phyloP scores from a whole-genome alignment of 2,888 invertebrate species.

The Drosophila koepferae region DNA sequence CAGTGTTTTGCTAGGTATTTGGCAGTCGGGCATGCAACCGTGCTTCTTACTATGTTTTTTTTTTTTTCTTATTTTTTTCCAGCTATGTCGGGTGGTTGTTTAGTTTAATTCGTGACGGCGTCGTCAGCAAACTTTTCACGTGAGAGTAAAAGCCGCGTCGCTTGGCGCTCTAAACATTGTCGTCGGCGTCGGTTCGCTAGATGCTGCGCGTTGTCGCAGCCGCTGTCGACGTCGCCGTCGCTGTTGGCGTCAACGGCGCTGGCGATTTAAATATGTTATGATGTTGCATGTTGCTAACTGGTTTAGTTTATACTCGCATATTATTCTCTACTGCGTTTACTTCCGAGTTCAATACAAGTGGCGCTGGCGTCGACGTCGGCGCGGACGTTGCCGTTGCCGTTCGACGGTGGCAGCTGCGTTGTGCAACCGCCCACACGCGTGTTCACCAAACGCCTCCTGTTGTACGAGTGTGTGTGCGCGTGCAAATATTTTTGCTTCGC shows the following conservation, averaged over 20 bases:
- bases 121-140: slow-evolving; percentile 68
- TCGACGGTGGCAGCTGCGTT: slow-evolving; percentile 48
- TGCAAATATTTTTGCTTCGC: slow-evolving; percentile 72
- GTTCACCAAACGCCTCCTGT: slow-evolving; percentile 14
- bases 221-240: background rate
- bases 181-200: slow-evolving; percentile 27
- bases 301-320: slow-evolving; percentile 66
- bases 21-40: slow-evolving; percentile 12
- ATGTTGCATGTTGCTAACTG: slow-evolving; percentile 74
- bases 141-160: slow-evolving; percentile 72
- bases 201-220: slow-evolving; percentile 39
- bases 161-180: slow-evolving; percentile 30
- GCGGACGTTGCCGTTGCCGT: slow-evolving; percentile 6
- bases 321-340: slow-evolving; percentile 75
- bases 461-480: slow-evolving; percentile 54
- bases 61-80: slow-evolving; percentile 31
- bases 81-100: slow-evolving; percentile 63
- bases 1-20: slow-evolving; percentile 27
- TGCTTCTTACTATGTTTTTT: slow-evolving; percentile 23
- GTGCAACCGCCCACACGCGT: slow-evolving; percentile 78
- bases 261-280: slow-evolving; percentile 78
- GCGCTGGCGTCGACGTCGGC: slow-evolving; percentile 24
- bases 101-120: slow-evolving; percentile 77
- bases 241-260: slow-evolving; percentile 21
- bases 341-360: slow-evolving; percentile 79